These are phyloP conservation scores for Entomobrya proxima DNA, from an alignment of 2,888 invertebrate genomes.

Conservation along the genomic window DNA sequence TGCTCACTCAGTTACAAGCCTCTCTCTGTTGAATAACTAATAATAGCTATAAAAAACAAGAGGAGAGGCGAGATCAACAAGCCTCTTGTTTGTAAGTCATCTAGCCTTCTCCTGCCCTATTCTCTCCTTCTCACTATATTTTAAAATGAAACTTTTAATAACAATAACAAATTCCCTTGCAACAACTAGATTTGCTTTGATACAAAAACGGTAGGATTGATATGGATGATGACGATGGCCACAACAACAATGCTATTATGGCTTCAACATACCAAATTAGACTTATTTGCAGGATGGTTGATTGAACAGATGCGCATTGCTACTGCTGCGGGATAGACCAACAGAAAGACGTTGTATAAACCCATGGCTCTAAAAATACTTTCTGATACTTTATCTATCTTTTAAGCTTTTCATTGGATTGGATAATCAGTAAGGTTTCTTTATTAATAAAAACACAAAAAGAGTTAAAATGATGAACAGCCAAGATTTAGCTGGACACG, in stretches of 20 bases:
- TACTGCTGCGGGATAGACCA: slow-evolving; percentile 33
- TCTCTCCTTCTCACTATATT: not conserved
- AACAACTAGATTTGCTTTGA: not conserved
- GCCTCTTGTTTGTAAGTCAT: slow-evolving; percentile 18
- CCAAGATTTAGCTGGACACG: slow-evolving; percentile 36
- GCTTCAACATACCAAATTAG: not conserved
- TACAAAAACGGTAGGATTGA: not conserved
- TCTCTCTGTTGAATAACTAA: not conserved
- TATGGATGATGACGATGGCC: slow-evolving; percentile 28
- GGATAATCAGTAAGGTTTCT: not conserved
- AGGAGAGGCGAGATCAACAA: slow-evolving; percentile 4
- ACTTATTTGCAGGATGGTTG: not conserved
- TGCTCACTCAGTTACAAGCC: slow-evolving; percentile 3
- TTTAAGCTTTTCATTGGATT: not conserved
- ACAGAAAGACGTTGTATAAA: slow-evolving; percentile 37
- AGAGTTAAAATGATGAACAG: slow-evolving; percentile 37
- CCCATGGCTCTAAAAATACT: not conserved
- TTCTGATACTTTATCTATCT: not conserved
- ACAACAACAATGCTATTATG: slow-evolving; percentile 15
- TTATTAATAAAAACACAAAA: slow-evolving; percentile 30
- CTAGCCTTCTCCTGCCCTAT: slow-evolving; percentile 17
- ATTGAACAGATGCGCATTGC: not conserved
- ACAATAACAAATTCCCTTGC: slow-evolving; percentile 28
- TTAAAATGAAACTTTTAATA: slow-evolving; percentile 50
- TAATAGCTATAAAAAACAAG: slow-evolving; percentile 8